Percentiles rank a stretch among this genome's conserved stretches.
phyloP scores from a whole-genome alignment of 2,797 vertebrate genomes.

The Ceyx erithaca region DNA sequence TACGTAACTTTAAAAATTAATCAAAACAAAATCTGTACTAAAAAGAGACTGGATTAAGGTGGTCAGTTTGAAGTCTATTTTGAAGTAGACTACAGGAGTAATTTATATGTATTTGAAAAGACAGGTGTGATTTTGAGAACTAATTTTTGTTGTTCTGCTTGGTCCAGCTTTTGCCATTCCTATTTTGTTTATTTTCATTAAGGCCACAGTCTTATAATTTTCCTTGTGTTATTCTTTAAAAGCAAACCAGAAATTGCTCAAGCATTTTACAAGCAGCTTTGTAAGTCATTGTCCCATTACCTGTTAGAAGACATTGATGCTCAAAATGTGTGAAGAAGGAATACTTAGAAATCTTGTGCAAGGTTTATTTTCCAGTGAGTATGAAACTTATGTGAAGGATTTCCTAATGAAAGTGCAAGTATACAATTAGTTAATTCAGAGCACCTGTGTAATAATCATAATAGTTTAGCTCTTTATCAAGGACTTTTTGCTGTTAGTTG shows the following conservation, averaged over 20 bases:
- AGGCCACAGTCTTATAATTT: background rate
- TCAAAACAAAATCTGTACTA: background rate
- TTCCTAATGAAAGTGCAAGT: background rate
- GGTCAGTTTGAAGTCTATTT: background rate
- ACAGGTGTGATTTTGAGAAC: background rate
- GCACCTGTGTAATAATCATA: background rate
- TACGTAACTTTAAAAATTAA: background rate
- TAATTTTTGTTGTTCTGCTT: slow-evolving; percentile 1
- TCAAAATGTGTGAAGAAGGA: background rate
- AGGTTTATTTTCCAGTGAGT: background rate
- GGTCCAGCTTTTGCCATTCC: background rate
- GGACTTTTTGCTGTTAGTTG: background rate
- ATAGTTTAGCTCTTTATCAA: background rate
- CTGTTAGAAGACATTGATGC: background rate
- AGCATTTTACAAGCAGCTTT: background rate
- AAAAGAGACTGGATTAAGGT: background rate
- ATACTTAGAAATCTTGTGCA: background rate
- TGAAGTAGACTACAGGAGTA: background rate
- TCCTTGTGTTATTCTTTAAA: background rate
- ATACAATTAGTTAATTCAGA: background rate
- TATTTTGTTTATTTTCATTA: background rate
- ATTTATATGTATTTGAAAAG: background rate
- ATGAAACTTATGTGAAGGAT: background rate
- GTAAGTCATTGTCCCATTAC: background rate
- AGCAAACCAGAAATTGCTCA: background rate